Evolutionary conservation across 2,888 invertebrate genomes (phyloP).

Genomic region (Diarsia brunnea): DNA sequence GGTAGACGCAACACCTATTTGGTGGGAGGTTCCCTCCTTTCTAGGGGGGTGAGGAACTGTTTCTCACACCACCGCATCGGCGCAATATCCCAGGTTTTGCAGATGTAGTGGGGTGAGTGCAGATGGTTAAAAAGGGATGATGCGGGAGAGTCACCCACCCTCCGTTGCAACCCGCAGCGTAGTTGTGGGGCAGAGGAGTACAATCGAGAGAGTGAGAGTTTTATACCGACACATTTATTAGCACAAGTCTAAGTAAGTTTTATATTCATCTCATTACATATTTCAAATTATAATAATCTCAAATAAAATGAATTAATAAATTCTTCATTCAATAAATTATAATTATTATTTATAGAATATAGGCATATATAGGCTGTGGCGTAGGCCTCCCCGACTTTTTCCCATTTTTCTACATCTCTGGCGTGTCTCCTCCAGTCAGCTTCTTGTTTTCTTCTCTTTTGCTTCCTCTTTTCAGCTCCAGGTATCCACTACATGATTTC

Average conservation of each 20-base stretch:
- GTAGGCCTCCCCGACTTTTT: not conserved
- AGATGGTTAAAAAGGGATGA: not conserved
- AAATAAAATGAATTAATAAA: not conserved
- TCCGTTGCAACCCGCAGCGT: no score
- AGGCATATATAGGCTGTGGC: no score
- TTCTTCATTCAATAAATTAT: not conserved
- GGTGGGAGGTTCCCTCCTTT: no score
- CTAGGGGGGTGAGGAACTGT: not conserved
- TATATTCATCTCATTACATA: no score
- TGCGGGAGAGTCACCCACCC: not conserved
- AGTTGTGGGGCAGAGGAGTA: not conserved
- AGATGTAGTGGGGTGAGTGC: not conserved
- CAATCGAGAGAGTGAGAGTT: not conserved
- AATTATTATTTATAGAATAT: no score
- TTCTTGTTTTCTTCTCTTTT: not conserved
- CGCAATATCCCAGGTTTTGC: not conserved
- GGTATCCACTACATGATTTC: no score
- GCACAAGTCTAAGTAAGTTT: no score
- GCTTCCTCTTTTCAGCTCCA: not conserved
- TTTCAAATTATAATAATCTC: no score
- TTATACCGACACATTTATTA: no score
- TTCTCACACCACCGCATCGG: no score
- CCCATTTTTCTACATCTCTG: not conserved
- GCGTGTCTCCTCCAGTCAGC: not conserved
- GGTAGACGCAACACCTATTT: no score